Conservation (phyloP, 2,888 invertebrate genomes). For the Apeira syringaria region DNA sequence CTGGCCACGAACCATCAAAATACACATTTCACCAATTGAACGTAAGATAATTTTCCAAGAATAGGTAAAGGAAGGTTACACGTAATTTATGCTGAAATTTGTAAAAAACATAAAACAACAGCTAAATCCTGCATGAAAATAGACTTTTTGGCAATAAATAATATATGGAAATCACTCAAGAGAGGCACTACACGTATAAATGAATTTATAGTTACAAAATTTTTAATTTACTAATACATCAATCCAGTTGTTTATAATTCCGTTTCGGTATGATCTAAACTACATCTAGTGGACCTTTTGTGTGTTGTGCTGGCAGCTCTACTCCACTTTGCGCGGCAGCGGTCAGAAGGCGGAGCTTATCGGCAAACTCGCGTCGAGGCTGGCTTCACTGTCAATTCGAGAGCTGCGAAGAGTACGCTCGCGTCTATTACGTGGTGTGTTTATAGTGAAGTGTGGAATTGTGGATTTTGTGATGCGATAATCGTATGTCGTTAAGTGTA, state of each 20-base stretch:
- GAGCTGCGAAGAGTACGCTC: conserved; percentile 81
- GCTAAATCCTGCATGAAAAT: too few species aligned
- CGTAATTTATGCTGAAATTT: too few species aligned
- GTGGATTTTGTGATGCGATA: conserved; percentile 79
- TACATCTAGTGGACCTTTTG: conserved; percentile 7
- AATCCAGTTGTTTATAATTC: neutral
- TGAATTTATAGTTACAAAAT: too few species aligned
- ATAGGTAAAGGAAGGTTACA: too few species aligned
- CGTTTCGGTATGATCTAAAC: neutral
- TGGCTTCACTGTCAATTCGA: conserved; percentile 81
- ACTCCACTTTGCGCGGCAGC: conserved; percentile 83
- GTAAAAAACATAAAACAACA: too few species aligned
- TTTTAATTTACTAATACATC: too few species aligned
- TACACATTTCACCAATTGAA: conserved; percentile 13
- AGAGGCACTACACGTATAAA: too few species aligned
- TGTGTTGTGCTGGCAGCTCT: conserved; percentile 52
- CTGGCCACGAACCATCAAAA: conserved; percentile 71
- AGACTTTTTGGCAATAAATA: too few species aligned
- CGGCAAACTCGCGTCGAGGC: conserved; percentile 83
- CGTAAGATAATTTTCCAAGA: too few species aligned
- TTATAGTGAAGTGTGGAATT: conserved; percentile 80
- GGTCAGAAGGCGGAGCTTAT: conserved; percentile 84
- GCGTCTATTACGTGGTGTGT: conserved; percentile 81
- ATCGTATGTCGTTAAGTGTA: conserved; percentile 81
- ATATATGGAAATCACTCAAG: too few species aligned